Percentiles rank a stretch among this genome's conserved stretches.
phyloP scores from a whole-genome alignment of 2,797 vertebrate species.

The Thamnophis elegans region DNA sequence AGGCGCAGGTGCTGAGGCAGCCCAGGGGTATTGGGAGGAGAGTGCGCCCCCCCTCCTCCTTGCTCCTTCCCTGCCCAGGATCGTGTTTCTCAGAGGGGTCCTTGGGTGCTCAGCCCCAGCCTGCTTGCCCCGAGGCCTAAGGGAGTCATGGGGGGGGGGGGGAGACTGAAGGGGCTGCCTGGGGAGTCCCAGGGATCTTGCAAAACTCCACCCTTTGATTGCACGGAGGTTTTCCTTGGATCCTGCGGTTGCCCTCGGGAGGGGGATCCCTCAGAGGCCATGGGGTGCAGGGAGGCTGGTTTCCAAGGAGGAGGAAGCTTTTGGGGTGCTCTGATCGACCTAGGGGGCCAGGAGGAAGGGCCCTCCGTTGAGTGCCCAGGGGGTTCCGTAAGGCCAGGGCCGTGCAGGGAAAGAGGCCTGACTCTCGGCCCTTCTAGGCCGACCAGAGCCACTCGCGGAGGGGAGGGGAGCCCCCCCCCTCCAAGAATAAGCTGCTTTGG shows the following conservation, averaged over 20 bases:
- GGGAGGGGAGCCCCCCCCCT: neutral
- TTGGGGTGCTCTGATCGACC: neutral
- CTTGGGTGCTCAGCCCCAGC: neutral
- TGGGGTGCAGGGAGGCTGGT: neutral
- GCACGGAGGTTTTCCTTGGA: fast-evolving
- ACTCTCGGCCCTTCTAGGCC: neutral
- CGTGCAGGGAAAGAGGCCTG: neutral
- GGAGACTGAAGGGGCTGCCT: neutral
- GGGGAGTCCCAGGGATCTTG: neutral
- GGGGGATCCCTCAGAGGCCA: neutral
- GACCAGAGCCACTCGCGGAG: neutral
- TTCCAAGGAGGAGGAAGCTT: neutral
- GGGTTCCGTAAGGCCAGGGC: neutral
- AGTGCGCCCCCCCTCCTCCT: neutral
- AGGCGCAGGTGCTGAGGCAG: too few species aligned
- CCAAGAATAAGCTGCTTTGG: neutral
- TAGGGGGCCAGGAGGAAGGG: neutral
- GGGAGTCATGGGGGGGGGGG: neutral
- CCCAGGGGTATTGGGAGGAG: too few species aligned
- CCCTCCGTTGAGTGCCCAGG: fast-evolving
- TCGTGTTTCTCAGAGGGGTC: neutral
- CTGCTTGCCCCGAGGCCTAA: neutral
- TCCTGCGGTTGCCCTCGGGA: neutral
- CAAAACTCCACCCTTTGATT: neutral
- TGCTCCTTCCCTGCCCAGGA: neutral